Percentiles rank a stretch among this genome's conserved stretches.
Evolutionary conservation across 2,888 invertebrate genomes (phyloP).

Genomic region (Hirtodrosophila cameraria): DNA sequence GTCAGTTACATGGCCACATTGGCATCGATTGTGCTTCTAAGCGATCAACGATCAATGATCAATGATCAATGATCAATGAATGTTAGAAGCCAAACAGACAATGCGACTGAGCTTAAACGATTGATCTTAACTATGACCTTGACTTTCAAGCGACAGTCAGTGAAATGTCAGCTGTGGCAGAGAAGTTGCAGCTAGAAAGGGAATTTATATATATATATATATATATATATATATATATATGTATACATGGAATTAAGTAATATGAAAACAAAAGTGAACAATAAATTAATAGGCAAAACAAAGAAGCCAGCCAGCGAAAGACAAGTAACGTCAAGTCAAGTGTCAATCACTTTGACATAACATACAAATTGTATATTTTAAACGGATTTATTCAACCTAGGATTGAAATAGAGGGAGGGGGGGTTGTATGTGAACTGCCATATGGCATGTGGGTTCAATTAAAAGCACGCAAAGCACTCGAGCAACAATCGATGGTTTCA

Average conservation of each 20-base stretch:
- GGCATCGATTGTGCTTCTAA: slow-evolving; percentile 51
- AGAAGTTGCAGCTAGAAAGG: background rate
- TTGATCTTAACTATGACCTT: slow-evolving; percentile 53
- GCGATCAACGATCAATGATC: slow-evolving; percentile 44
- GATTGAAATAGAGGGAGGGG: slow-evolving; percentile 40
- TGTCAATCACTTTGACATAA: slow-evolving; percentile 67
- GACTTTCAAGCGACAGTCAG: slow-evolving; percentile 63
- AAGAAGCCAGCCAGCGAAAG: slow-evolving; percentile 10
- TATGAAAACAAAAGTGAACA: slow-evolving; percentile 39
- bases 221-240: slow-evolving; percentile 12
- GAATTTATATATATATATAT: slow-evolving; percentile 17
- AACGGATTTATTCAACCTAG: slow-evolving; percentile 66
- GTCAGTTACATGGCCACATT: slow-evolving; percentile 59
- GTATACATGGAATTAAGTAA: slow-evolving; percentile 14
- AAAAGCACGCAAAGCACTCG: slow-evolving; percentile 5
- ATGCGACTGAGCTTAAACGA: slow-evolving; percentile 28
- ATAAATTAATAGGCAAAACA: slow-evolving; percentile 36
- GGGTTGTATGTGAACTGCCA: slow-evolving; percentile 22
- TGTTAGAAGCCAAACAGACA: slow-evolving; percentile 46
- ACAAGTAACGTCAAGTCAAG: slow-evolving; percentile 33
- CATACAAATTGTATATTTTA: slow-evolving; percentile 60
- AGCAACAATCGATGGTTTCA: slow-evolving; percentile 56
- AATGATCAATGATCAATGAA: slow-evolving; percentile 41
- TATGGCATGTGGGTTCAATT: slow-evolving; percentile 41
- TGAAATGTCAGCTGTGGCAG: slow-evolving; percentile 49